A percentile compares a stretch with the other conserved stretches of the same genome.
These are phyloP conservation scores for Carposina sasakii DNA, from an alignment of 1,140 invertebrate genomes.

Conservation along the genomic window DNA sequence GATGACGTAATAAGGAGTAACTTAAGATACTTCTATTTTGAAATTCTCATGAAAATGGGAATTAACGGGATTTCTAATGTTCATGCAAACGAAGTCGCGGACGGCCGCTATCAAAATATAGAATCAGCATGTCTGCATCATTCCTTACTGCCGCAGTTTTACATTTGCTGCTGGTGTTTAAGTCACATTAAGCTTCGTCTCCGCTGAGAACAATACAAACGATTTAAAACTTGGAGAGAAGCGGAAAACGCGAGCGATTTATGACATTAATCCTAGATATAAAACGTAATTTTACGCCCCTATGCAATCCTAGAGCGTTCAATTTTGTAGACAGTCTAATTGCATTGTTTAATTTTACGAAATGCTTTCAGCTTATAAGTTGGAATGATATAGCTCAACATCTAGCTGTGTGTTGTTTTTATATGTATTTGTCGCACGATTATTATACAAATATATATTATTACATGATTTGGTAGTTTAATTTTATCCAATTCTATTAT, in stretches of 20 bases:
- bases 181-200: conserved; percentile 59
- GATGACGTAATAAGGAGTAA: too few relatives aligned
- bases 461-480: too few relatives aligned
- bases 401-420: too few relatives aligned
- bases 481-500: too few relatives aligned
- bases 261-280: conserved; percentile 60
- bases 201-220: conserved; percentile 52
- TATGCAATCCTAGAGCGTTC: conserved; percentile 38
- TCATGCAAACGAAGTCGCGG: neutral
- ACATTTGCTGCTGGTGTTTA: conserved; percentile 52
- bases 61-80: neutral
- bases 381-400: too few relatives aligned
- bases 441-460: too few relatives aligned
- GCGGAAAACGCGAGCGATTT: conserved; percentile 50
- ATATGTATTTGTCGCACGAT: too few relatives aligned
- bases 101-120: neutral
- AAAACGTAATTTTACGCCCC: conserved; percentile 54
- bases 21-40: too few relatives aligned
- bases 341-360: too few relatives aligned
- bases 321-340: conserved; percentile 52
- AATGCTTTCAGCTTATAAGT: too few relatives aligned
- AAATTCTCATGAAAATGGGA: neutral
- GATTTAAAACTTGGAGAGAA: conserved; percentile 54
- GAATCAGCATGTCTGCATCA: neutral
- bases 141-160: conserved; percentile 35